These are phyloP conservation scores for Actinopyga echinites DNA, from an alignment of 53 echinoderm and acorn worm species.

Conservation along the genomic window DNA sequence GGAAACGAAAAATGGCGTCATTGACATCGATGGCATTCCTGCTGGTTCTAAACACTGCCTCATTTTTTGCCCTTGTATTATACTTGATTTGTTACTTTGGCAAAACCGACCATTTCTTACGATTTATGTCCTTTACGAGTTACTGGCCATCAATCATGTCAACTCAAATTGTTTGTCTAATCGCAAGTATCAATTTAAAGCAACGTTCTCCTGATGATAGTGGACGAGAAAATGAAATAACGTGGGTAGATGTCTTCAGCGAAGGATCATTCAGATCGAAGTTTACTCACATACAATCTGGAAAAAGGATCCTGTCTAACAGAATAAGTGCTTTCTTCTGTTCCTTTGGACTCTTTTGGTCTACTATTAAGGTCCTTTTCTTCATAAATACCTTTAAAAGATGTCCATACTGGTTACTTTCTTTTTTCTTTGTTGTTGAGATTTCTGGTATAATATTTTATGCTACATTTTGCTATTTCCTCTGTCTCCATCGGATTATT, in stretches of 20 bases:
- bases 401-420: not conserved
- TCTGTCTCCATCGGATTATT: not conserved
- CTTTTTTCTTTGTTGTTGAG: not conserved
- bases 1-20: too few species aligned
- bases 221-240: too few species aligned
- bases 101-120: not conserved
- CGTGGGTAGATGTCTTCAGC: too few species aligned
- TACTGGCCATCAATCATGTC: not conserved
- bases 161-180: not conserved
- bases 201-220: not conserved
- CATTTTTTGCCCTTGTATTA: too few species aligned
- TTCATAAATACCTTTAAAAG: not conserved
- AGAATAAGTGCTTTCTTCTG: too few species aligned
- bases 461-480: not conserved
- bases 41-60: too few species aligned
- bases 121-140: not conserved
- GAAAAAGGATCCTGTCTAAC: too few species aligned
- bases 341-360: too few species aligned
- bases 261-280: too few species aligned
- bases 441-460: not conserved
- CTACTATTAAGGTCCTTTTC: too few species aligned
- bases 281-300: too few species aligned
- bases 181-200: not conserved
- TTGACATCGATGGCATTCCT: too few species aligned
- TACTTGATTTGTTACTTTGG: not conserved